Base-by-base conservation (phyloP, 2,888 invertebrate species). In the Platycheirus rosarum region DNA sequence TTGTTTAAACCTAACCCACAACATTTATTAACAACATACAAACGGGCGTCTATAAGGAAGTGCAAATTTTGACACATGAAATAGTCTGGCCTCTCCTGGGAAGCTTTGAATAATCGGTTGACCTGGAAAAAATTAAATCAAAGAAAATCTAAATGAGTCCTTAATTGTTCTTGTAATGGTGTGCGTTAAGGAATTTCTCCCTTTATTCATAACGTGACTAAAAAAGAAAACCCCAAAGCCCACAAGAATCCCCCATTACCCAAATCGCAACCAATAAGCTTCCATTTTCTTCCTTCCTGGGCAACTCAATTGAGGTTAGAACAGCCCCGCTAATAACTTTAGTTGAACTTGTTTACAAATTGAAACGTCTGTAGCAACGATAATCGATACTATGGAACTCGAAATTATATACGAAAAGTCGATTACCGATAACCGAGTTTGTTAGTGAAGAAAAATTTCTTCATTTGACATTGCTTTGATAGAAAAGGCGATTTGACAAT, bases 321-420 rank as follows among this genome's bases (percentile, higher is more conserved):
- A 79, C 42, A 75, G 69, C 32, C 14, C 75, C 69, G 62, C 74
- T 62, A 63, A 79, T 63, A 63, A 48, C 44, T 68, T 76, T 63
- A 3, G 14, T 18, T 69, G 75, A 69, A 62, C 55, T 76, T 76
- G 79, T 69, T 79, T 75, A 75, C 75, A 79, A 79, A 79, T 69
- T 75, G 79, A 57, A 79, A 79, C 49, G 79, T 79, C 75, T 68
- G 69, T 75, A 75, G 79, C 79, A 79, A 79, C 79, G 79, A 63
- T 57, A 79, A 79, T 79, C 79, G 79, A 79, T 79, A 29, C 29
- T 8, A 53, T 44, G 26, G 35, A 14, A 68, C 32, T 46, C 16
- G 35, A 42, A 66, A 48, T 55, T 65, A 46, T n/a, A n/a, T n/a
- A n/a, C 18, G 48, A 32, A 44, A 68, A 55, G 51, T 42, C 53